Conservation (phyloP, 2,797 vertebrate genomes). For the Adelosebastes latens region DNA sequence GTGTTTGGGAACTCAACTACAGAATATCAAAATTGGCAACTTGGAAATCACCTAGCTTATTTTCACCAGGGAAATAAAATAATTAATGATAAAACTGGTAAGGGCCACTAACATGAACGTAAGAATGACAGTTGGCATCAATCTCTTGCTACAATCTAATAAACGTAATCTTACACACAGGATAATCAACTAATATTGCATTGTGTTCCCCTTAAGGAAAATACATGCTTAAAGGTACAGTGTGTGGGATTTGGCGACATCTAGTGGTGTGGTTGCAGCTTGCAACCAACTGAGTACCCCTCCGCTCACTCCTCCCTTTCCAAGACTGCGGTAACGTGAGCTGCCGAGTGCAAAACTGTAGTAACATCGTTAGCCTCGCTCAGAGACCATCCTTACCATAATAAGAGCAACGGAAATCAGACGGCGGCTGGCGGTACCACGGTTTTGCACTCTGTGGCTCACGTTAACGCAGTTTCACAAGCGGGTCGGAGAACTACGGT, state of each 20-base stretch:
- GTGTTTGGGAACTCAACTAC: slow-evolving; percentile 4
- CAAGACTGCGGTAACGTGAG: too few species aligned
- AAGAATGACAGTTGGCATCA: background rate
- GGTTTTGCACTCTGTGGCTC: too few species aligned
- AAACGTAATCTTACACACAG: background rate
- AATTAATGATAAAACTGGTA: background rate
- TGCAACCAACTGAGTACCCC: too few species aligned
- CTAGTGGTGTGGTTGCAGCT: too few species aligned
- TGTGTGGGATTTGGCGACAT: too few species aligned
- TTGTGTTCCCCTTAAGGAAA: background rate
- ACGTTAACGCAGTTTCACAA: too few species aligned
- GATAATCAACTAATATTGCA: background rate
- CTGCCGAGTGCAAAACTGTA: rapidly evolving
- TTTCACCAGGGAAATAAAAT: background rate
- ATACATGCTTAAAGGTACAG: background rate
- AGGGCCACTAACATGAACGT: background rate
- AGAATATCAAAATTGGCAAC: background rate
- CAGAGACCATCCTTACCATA: too few species aligned
- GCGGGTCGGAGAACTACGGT: too few species aligned
- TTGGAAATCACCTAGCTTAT: background rate
- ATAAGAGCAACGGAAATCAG: too few species aligned
- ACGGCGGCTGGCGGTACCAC: too few species aligned
- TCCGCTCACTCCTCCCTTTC: too few species aligned
- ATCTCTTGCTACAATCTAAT: background rate
- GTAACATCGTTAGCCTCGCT: too few species aligned